Base-by-base conservation (phyloP, 2,888 invertebrate species). In the Syrphus vitripennis region DNA sequence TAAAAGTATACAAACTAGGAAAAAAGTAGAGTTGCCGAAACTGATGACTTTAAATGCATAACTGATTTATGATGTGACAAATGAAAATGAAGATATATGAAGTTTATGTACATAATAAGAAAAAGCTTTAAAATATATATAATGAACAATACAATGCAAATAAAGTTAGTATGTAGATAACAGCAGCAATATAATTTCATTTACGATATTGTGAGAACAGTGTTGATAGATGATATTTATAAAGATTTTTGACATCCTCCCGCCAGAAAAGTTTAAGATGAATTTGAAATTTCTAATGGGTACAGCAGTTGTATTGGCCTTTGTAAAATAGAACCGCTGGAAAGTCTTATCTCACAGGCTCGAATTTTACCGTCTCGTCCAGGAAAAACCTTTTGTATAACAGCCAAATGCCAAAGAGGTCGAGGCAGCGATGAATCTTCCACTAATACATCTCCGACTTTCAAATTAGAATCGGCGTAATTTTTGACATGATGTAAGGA, bases 281-380 rank as follows among this genome's bases (percentile, higher is more conserved):
- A 50, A 1, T 72, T 42, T 2, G 57, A 45, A 29, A 59, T 72
- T 9, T 59, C 59, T 45, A 70, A 48, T 6, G 84, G 80, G 61
- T 80, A 80, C 12, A 80, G 37, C 4, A 76, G 40, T 57, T 84
- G 80, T 69, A 86, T 78, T 31, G 79, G 82, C 31, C 71, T 50
- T 55, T 71, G 72, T 14, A 87, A 75, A 21, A 77, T 69, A 12
- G 65, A 26, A 16, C 74, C 67, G 40, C 71, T 82, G 14, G 26
- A n/a, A 12, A 79, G 67, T 10, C 79, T 48, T 71, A 82, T n/a
- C 50, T 83, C 61, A 19, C 76, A 79, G 16, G 76, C n/a, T n/a
- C n/a, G n/a, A n/a, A n/a, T 69, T 48, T 48, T 72, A n/a, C 80
- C 79, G 63, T 87, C 87, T 70, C 82, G 74, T 57, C 82, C 82